These are phyloP conservation scores for Eupeodes luniger DNA, from an alignment of 2,888 invertebrate genomes.

Conservation along the genomic window DNA sequence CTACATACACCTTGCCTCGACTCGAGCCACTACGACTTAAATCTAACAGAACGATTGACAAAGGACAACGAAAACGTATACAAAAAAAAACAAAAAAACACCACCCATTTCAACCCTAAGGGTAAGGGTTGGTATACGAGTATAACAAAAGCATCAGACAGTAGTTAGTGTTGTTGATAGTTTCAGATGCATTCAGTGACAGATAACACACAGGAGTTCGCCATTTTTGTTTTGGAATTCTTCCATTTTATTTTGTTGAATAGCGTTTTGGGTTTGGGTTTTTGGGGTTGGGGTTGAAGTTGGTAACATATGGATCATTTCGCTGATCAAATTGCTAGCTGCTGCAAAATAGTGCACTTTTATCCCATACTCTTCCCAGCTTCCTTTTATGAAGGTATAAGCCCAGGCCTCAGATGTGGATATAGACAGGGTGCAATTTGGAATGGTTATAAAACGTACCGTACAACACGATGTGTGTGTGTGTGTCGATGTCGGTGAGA, in stretches of 20 bases:
- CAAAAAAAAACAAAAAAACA: not conserved
- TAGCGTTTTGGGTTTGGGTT: not conserved
- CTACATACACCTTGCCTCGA: not conserved
- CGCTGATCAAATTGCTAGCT: conserved; percentile 49
- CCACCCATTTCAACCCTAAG: not conserved
- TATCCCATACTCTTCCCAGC: not conserved
- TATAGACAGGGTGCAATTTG: not conserved
- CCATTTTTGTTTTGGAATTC: conserved; percentile 38
- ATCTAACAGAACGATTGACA: not conserved
- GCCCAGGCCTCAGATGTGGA: not conserved
- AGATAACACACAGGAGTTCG: conserved; percentile 33
- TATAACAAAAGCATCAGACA: conserved; percentile 22
- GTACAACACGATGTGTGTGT: no score
- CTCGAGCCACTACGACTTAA: not conserved
- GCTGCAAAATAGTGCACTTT: conserved; percentile 21
- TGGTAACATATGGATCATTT: conserved; percentile 38
- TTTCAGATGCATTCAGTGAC: conserved; percentile 64
- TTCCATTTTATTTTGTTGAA: not conserved
- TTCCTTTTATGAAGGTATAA: not conserved
- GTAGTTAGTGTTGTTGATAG: conserved; percentile 38
- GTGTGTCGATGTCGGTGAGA: not conserved
- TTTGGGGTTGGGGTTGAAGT: not conserved
- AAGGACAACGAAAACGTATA: not conserved
- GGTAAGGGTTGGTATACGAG: not conserved
- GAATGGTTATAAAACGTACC: not conserved